Evolutionary conservation across 2,888 invertebrate species (phyloP).

Genomic region (Tortricodes alternella): DNA sequence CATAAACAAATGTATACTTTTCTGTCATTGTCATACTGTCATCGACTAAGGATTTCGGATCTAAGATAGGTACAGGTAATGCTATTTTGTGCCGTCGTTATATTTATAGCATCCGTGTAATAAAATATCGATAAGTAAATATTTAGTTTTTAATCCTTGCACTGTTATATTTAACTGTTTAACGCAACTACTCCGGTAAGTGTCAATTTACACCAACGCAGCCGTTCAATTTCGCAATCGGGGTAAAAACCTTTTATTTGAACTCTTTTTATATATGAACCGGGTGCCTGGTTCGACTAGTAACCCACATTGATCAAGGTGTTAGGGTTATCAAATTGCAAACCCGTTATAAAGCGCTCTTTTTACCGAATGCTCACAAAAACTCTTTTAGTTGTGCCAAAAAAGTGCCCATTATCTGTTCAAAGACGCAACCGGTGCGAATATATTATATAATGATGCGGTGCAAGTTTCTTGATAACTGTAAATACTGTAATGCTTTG

Average conservation of each 20-base stretch:
- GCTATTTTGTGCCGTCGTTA: too few relatives aligned
- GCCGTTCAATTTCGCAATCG: constrained; percentile 67
- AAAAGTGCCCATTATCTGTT: constrained; percentile 56
- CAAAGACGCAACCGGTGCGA: constrained; percentile 36
- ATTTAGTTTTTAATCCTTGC: neutral
- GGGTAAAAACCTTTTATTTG: constrained; percentile 53
- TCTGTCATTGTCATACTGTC: too few relatives aligned
- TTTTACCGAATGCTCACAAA: constrained; percentile 3
- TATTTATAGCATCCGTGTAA: too few relatives aligned
- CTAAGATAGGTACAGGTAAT: too few relatives aligned
- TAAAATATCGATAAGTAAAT: too few relatives aligned
- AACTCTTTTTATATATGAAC: constrained; percentile 38
- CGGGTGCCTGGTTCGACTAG: constrained; percentile 60
- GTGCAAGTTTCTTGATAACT: neutral
- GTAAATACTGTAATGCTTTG: too few relatives aligned
- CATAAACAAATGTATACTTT: too few relatives aligned
- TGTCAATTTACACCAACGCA: constrained; percentile 60
- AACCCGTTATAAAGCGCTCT: constrained; percentile 57
- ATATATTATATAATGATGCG: neutral
- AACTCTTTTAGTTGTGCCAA: constrained; percentile 53
- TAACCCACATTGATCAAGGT: constrained; percentile 82
- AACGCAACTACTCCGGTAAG: constrained; percentile 63
- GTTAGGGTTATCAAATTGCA: constrained; percentile 77
- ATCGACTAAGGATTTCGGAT: too few relatives aligned
- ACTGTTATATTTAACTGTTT: constrained; percentile 33